Percentiles rank a stretch among this genome's conserved stretches.
Conservation (phyloP, 2,888 invertebrate species). For the Eurytoma adleriae region DNA sequence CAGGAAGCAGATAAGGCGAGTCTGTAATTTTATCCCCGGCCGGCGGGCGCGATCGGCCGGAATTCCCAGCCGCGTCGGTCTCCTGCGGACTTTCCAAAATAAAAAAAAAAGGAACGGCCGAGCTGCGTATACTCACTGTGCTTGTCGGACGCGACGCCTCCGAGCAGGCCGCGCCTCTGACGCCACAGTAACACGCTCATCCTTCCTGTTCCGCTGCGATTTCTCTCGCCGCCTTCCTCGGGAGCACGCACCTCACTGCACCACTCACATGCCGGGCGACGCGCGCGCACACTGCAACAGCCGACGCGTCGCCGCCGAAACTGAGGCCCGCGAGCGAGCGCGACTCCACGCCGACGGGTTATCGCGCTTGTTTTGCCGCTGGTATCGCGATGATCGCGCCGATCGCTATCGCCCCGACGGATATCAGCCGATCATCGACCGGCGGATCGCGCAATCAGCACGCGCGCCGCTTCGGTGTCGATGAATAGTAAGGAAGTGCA, state of each 20-base stretch:
- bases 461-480: too few relatives aligned
- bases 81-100: background rate
- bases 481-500: too few relatives aligned
- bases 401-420: background rate
- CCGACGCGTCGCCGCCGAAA: background rate
- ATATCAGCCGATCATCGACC: too few relatives aligned
- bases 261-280: background rate
- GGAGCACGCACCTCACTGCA: too few relatives aligned
- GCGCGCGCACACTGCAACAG: background rate
- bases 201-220: background rate
- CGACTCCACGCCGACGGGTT: background rate
- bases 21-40: constrained; percentile 43
- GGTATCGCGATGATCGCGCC: background rate
- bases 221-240: background rate
- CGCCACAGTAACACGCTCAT: constrained; percentile 73
- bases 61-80: too few relatives aligned
- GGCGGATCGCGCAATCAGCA: too few relatives aligned
- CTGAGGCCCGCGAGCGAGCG: background rate
- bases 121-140: constrained; percentile 22
- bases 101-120: too few relatives aligned
- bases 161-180: constrained; percentile 64
- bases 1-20: too few relatives aligned
- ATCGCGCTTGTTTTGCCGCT: background rate
- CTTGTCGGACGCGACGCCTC: constrained; percentile 10
- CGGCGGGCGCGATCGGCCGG: background rate